A percentile compares a stretch with the other conserved stretches of the same genome.
phyloP scores from a whole-genome alignment of 2,888 invertebrate genomes.

The Tenthredo livida region DNA sequence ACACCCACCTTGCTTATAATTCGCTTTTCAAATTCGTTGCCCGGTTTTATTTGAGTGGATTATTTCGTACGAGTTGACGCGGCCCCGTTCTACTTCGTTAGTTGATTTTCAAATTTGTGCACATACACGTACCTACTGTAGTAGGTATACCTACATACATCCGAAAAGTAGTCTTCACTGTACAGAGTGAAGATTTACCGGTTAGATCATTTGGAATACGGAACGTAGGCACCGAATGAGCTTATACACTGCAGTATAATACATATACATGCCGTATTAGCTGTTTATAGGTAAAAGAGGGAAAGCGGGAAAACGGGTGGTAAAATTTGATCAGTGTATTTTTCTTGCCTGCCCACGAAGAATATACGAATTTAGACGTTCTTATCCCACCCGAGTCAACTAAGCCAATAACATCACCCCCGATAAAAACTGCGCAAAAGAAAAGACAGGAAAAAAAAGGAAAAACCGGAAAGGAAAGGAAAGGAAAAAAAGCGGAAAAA shows the following conservation, averaged over 20 bases:
- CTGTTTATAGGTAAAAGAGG: neutral
- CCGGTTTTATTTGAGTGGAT: neutral
- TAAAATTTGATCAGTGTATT: slow-evolving; percentile 1
- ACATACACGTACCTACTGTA: neutral
- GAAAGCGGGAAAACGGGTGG: neutral
- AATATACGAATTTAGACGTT: slow-evolving; percentile 9
- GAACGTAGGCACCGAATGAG: neutral
- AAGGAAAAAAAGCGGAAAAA: neutral
- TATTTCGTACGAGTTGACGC: slow-evolving; percentile 25
- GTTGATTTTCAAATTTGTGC: neutral
- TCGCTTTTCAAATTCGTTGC: neutral
- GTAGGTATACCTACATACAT: neutral
- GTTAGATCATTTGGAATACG: neutral
- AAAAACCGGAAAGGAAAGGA: neutral
- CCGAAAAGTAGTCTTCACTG: neutral
- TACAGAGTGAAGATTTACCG: neutral
- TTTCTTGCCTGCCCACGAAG: neutral
- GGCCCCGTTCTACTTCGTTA: neutral
- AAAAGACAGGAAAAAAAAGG: neutral
- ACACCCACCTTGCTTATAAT: neutral
- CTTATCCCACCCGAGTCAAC: slow-evolving; percentile 16
- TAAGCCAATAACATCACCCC: slow-evolving; percentile 17
- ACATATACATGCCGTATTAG: neutral
- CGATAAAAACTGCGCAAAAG: neutral
- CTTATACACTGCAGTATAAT: neutral